Evolutionary conservation across 2,888 invertebrate genomes (phyloP), one percentile per base, ranked within the genome.

Genomic region (Alcis repandata): DNA sequence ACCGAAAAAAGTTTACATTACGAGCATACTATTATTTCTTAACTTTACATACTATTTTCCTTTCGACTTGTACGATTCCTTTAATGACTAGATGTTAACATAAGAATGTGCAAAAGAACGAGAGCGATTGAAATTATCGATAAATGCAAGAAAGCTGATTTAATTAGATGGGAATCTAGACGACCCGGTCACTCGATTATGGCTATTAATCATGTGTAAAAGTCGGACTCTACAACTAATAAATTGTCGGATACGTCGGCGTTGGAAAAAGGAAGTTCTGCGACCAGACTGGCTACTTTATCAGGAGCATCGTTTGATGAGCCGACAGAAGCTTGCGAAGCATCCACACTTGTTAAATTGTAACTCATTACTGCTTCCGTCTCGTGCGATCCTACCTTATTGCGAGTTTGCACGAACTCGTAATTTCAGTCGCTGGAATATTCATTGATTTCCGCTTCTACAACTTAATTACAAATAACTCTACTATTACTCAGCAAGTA

Each of bases 151-250:
- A 84, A 83, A 87, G 82, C 83, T 77, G 86, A 83, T 87, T 86
- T 86, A 86, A 87, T 89, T 87, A 86, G 78, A 83, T 74, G 78
- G 82, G 87, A 84, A 89, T 88, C 84, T 84, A 88, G 85, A 87
- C 79, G 87, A 85, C 82, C 84, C 78, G 85, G 86, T 87, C 84
- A 88, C 77, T 82, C 79, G 77, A 84, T 82, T 85, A 82, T 82
- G 79, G 80, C 82, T 80, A 83, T 88, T 88, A 86, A 89, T 89
- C 84, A 85, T 77, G 77, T 78, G 77, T 79, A 73, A 53, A 38
- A 79, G 69, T 67, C 77, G 80, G 27, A 4, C n/a, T 40, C 36
- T 56, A 43, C 43, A 19, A 22, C 53, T 59, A 59, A 78, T 77
- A 70, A 78, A 79, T 76, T 65, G 78, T 76, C 79, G 76, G 76